Base-by-base conservation (phyloP, 2,888 invertebrate species). In the Iselma pallidipennis region DNA sequence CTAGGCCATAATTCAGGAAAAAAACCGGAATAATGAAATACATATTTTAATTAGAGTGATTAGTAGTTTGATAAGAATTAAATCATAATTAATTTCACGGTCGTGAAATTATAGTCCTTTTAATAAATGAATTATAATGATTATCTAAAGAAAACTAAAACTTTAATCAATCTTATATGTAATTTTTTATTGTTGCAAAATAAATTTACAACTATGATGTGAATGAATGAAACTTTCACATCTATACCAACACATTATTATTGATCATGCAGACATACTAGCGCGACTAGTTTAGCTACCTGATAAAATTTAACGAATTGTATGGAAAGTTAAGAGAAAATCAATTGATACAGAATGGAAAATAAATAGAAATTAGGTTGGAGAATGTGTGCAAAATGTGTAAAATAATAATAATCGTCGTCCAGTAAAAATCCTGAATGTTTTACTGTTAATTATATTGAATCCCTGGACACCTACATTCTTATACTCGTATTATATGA, bases 291-390 rank as follows among this genome's bases (percentile, higher is more conserved):
- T 31, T 7, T 2, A 5, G 12, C 51, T 51, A 61, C 57, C 33
- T 61, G 61, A 61, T 54, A 61, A 49, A 61, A 61, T 53, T n/a
- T 57, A 57, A 54, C 31, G 48, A 62, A 57, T 50, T 21, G 4
- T 55, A 48, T 62, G 62, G 62, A 62, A 62, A 62, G 62, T 45
- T n/a, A n/a, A 19, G 51, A 51, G 51, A 29, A 51, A 29, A 51
- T 51, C 29, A 9, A 45, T 10, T 45, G 37, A 16, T 37, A 37
- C 14, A 50, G 10, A 50, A 49, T 12, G 21, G 9, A 14, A 19
- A 51, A 51, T 28, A 53, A 49, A 49, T 23, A 51, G 55, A 62
- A 58, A 50, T 26, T 33, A 16, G 48, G 51, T 45, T 21, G 37
- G 19, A 37, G 28, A 26, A 55, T 42, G 49, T 31, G 50, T 33